Base-by-base conservation (phyloP, 2,113 vertebrate species). In the Mohoua ochrocephala region DNA sequence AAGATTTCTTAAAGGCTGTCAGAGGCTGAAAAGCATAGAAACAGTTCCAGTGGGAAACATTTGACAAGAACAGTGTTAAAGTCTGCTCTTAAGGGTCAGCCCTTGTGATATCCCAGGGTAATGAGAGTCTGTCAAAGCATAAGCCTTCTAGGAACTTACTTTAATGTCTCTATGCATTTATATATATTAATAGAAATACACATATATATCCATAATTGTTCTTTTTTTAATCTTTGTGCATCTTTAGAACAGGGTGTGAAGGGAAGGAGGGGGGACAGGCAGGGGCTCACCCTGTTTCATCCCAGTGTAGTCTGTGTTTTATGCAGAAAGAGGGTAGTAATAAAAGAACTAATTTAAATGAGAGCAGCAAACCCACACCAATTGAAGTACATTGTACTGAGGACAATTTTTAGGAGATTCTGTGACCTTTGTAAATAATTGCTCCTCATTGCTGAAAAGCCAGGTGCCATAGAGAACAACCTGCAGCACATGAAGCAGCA, bases 231-330 rank as follows among this genome's bases (percentile, higher is more conserved):
- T 74, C 9, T 67, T 69, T 84, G 9, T 76, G 27, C 15, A 22
- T 61, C 24, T 70, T 88, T 79, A 57, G n/a, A 88, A 39, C 2
- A 5, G 19, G 4, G 8, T 31, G 15, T 64, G 35, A 87, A 39
- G 24, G 20, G 17, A 44, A 82, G 22, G 6, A 0, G 3, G 1
- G 3, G 9, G 7, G 3, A 18, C 21, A 70, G 42, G 14, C 1
- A 2, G 5, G 26, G 24, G 9, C 11, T 3, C 1, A 5, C 13
- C 7, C 9, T 23, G 5, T 41, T 76, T 28, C 27, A 2, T 65
- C n/a, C 24, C 24, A 52, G 30, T 33, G 33, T 33, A 60, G 30
- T 39, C 56, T 13, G 4, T 41, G 10, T 71, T 80, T 83, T 35
- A 19, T 4, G 1, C 24, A 59, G 63, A 27, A 64, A 60, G n/a